Evolutionary conservation across 2,797 vertebrate genomes (phyloP).

Genomic region (Microchirus variegatus): DNA sequence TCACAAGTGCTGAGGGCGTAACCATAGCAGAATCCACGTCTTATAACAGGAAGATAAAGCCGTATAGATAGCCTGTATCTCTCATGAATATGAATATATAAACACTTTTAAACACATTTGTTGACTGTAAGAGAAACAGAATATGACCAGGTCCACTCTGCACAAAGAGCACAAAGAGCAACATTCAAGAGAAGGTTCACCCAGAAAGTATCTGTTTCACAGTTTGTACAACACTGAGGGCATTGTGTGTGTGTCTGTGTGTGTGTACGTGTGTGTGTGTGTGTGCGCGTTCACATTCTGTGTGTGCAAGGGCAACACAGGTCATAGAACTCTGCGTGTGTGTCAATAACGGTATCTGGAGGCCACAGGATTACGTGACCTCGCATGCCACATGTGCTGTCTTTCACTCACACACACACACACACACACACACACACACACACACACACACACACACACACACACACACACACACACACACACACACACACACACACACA

Average conservation of each 20-base stretch:
- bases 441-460: slow-evolving; percentile 11
- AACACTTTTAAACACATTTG: too few relatives aligned
- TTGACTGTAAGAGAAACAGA: not conserved
- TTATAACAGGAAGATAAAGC: too few relatives aligned
- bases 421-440: slow-evolving; percentile 8
- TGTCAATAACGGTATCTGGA: slow-evolving; percentile 64
- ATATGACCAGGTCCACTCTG: not conserved
- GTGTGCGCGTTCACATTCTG: slow-evolving; percentile 5
- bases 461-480: slow-evolving; percentile 8
- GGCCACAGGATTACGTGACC: slow-evolving; percentile 67
- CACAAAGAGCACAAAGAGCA: not conserved
- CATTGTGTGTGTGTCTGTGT: slow-evolving; percentile 22
- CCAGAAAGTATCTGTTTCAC: slow-evolving; percentile 12
- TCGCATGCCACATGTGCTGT: slow-evolving; percentile 64
- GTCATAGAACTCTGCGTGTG: slow-evolving; percentile 38
- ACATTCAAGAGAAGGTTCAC: not conserved
- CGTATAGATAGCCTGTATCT: too few relatives aligned
- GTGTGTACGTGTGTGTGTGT: slow-evolving; percentile 1
- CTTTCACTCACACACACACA: slow-evolving; percentile 22
- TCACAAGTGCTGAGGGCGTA: too few relatives aligned
- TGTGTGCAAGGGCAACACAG: slow-evolving; percentile 36
- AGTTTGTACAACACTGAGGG: slow-evolving; percentile 23
- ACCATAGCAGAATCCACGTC: too few relatives aligned
- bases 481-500: slow-evolving; percentile 6
- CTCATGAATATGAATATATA: too few relatives aligned